These are phyloP conservation scores for Tribolium freemani DNA, from an alignment of 2,888 invertebrate genomes.

Conservation along the genomic window DNA sequence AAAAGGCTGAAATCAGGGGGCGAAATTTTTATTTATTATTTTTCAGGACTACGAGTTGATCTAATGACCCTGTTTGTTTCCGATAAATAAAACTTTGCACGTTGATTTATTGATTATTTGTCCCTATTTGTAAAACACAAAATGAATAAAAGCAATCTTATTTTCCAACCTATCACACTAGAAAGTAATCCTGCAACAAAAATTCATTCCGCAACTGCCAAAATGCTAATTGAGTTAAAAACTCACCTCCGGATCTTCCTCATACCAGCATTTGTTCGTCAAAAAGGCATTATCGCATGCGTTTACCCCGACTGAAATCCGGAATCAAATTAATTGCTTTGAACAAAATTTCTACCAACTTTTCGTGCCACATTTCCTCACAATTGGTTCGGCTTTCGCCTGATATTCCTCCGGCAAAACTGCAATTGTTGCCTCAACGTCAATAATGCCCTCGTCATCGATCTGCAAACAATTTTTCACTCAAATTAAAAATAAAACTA, in stretches of 20 bases:
- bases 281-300: conserved; percentile 62
- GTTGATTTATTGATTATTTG: neutral
- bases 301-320: conserved; percentile 55
- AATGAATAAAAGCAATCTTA: neutral
- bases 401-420: conserved; percentile 64
- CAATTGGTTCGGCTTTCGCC: conserved; percentile 54
- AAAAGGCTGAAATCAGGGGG: neutral
- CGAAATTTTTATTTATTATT: neutral
- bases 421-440: conserved; percentile 64
- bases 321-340: neutral
- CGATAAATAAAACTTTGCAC: neutral
- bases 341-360: conserved; percentile 52
- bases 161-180: neutral
- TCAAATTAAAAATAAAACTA: neutral
- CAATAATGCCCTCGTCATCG: conserved; percentile 64
- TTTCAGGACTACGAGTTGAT: neutral
- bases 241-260: conserved; percentile 52
- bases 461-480: conserved; percentile 12
- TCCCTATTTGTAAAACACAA: neutral
- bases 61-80: neutral
- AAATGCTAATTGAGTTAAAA: conserved; percentile 9
- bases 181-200: conserved; percentile 1
- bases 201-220: neutral
- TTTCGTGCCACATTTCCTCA: conserved; percentile 63
- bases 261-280: conserved; percentile 62